These are phyloP conservation scores for Lasioglossum albipes DNA, from an alignment of 1,140 invertebrate genomes.

Conservation along the genomic window DNA sequence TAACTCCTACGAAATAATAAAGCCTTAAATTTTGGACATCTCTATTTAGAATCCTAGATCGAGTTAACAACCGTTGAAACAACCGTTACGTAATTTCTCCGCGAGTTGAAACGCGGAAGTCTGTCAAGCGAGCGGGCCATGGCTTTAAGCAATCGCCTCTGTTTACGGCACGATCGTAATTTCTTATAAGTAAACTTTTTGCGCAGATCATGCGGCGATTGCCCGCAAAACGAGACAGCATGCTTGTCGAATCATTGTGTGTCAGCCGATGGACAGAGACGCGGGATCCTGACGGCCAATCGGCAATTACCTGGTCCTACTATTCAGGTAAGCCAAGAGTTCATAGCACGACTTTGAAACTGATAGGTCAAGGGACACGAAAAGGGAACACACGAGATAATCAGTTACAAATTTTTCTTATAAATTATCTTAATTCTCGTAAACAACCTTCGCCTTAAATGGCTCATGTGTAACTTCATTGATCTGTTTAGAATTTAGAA, in stretches of 20 bases:
- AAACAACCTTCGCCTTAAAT: too few relatives aligned
- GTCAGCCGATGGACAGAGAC: conserved; percentile 85
- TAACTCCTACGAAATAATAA: too few relatives aligned
- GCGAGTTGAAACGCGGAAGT: conserved; percentile 42
- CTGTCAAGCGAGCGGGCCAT: neutral
- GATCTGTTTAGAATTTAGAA: too few relatives aligned
- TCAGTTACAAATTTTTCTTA: too few relatives aligned
- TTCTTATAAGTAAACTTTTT: neutral
- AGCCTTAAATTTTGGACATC: too few relatives aligned
- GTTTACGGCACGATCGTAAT: neutral
- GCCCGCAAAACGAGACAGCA: conserved; percentile 83
- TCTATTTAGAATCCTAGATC: neutral
- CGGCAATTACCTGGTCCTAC: conserved; percentile 89
- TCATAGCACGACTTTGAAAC: neutral
- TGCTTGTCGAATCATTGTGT: conserved; percentile 85
- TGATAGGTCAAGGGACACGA: too few relatives aligned
- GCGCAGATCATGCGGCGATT: conserved; percentile 83
- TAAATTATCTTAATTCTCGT: too few relatives aligned
- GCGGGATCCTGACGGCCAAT: conserved; percentile 88
- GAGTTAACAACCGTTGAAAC: neutral
- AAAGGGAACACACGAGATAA: too few relatives aligned
- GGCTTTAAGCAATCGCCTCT: neutral
- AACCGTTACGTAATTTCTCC: conserved; percentile 50
- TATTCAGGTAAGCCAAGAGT: conserved; percentile 83
- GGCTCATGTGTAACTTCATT: too few relatives aligned